A percentile compares a stretch with the other conserved stretches of the same genome.
Conservation (phyloP, 2,797 vertebrate genomes). For the Cirrhinus mrigala region DNA sequence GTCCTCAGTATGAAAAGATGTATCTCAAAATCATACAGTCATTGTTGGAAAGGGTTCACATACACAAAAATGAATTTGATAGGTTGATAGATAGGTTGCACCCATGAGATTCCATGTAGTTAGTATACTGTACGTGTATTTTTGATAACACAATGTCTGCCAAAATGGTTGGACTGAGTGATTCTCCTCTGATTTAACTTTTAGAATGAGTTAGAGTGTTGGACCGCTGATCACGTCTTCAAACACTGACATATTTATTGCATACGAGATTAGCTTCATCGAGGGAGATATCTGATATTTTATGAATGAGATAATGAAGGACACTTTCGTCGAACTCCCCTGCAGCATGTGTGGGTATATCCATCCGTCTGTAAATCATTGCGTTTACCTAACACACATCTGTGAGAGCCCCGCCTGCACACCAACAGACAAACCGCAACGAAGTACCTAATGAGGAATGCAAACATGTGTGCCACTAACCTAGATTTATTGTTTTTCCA, state of each 20-base stretch:
- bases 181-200: neutral
- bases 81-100: no score
- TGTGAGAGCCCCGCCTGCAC: neutral
- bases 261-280: conserved; percentile 5
- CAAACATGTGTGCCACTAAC: conserved; percentile 52
- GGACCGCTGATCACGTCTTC: conserved; percentile 8
- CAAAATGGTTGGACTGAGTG: neutral
- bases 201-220: conserved; percentile 4
- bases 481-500: conserved; percentile 54
- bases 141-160: conserved; percentile 13
- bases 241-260: conserved; percentile 17
- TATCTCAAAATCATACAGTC: no score
- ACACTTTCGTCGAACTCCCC: conserved; percentile 40
- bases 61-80: no score
- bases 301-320: conserved; percentile 47
- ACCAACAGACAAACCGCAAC: conserved; percentile 36
- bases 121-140: neutral
- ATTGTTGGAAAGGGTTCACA: no score
- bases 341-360: conserved; percentile 26
- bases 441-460: conserved; percentile 44
- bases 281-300: conserved; percentile 18
- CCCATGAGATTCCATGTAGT: neutral
- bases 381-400: conserved; percentile 28
- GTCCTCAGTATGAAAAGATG: no score
- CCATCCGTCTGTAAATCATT: conserved; percentile 31